Evolutionary conservation across 2,888 invertebrate species (phyloP).

Genomic region (Tholera decimalis): DNA sequence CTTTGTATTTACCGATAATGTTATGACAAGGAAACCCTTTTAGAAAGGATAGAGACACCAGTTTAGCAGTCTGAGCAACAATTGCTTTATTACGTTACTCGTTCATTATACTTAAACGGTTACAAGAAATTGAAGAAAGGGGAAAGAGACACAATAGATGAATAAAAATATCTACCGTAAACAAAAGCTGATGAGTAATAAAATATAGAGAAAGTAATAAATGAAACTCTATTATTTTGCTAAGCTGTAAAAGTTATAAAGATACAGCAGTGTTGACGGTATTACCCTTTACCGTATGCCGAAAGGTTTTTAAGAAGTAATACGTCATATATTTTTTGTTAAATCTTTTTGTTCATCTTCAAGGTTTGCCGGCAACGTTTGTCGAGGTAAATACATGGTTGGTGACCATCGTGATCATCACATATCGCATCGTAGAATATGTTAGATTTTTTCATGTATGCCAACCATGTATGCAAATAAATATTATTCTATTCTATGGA

Average conservation of each 20-base stretch:
- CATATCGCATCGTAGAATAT: too few relatives aligned
- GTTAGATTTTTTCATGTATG: too few relatives aligned
- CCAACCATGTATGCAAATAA: too few relatives aligned
- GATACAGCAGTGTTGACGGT: background rate
- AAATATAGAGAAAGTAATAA: background rate
- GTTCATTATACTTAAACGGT: constrained; percentile 15
- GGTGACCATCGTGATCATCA: too few relatives aligned
- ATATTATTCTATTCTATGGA: too few relatives aligned
- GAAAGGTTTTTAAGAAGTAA: background rate
- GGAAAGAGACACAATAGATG: constrained; percentile 12
- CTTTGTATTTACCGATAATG: constrained; percentile 16
- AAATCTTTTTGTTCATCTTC: too few relatives aligned
- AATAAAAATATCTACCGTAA: constrained; percentile 16
- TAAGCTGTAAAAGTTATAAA: background rate
- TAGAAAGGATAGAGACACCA: constrained; percentile 17
- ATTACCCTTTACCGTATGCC: background rate
- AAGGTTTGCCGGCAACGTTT: too few relatives aligned
- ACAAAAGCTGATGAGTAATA: constrained; percentile 13
- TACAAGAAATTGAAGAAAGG: constrained; percentile 35
- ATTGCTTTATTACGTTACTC: constrained; percentile 40
- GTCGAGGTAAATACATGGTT: too few relatives aligned
- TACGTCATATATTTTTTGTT: too few relatives aligned
- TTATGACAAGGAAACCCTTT: constrained; percentile 49
- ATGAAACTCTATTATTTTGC: constrained; percentile 17
- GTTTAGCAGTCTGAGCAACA: constrained; percentile 18